Conservation (phyloP, 2,797 vertebrate genomes). For the Dromococcyx pavoninus region DNA sequence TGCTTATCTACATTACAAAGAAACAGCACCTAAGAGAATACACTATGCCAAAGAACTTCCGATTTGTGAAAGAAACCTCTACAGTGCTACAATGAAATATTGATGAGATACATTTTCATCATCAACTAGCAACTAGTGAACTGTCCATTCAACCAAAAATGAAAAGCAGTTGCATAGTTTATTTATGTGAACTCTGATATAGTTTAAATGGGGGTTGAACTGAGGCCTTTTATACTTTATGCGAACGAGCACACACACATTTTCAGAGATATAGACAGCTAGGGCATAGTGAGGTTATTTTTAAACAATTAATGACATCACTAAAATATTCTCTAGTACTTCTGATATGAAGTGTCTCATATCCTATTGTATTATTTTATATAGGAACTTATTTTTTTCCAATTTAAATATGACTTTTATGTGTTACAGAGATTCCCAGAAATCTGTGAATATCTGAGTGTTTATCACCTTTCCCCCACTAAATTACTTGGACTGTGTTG, state of each 20-base stretch:
- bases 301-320: not conserved
- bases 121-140: not conserved
- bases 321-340: not conserved
- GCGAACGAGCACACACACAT: not conserved
- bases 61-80: not conserved
- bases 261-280: not conserved
- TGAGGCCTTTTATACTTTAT: not conserved
- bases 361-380: not conserved
- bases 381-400: fast-evolving
- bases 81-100: not conserved
- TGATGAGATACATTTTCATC: not conserved
- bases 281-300: not conserved
- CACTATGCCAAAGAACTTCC: not conserved
- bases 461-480: not conserved
- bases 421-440: not conserved
- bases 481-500: not conserved
- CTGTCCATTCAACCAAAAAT: not conserved
- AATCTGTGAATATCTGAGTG: not conserved
- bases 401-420: not conserved
- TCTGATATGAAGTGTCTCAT: not conserved
- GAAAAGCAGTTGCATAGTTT: not conserved
- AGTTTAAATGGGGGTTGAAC: not conserved
- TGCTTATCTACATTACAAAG: not conserved
- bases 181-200: not conserved
- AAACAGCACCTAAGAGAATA: not conserved